Base-by-base conservation (phyloP, 2,113 vertebrate species). In the Halichoerus grypus region DNA sequence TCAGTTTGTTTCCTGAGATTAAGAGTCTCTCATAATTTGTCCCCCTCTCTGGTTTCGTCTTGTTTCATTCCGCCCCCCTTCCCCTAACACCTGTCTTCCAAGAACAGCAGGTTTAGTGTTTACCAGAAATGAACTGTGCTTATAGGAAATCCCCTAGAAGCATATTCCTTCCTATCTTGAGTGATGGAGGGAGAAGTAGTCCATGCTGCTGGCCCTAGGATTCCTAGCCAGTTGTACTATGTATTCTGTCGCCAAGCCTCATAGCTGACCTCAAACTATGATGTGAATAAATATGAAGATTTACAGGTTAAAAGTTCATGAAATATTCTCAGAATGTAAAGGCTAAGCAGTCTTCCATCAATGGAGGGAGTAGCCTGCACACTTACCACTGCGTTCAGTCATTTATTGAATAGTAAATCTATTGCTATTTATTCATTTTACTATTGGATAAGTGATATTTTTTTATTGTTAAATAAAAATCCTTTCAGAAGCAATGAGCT, bases 171-270 rank as follows among this genome's bases (percentile, higher is more conserved):
- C 31, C 71, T 69, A 4, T 57, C 49, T 79, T 69, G 13, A 57
- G 4, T 69, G 49, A 67, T 5, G n/a, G 19, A 12, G 5, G 18
- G 36, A 21, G 26, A 57, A 24, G 1, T 69, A 46, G 11, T 46
- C 14, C 21, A 28, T 69, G 14, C 7, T 21, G 3, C n/a, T 86
- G 26, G 8, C 28, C 31, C 33, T n/a, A 3, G 42, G 39, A 22
- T 4, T 55, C 7, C 36, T 28, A 31, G 4, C 7, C 5, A 15
- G 1, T 53, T 7, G 6, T 31, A 22, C 7, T 42, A 4, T 18
- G 2, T 15, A 7, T 53, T 2, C 42, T 51, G 11, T 46, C 39
- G 10, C 59, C 4, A 14, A 59, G 18, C 7, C 33, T 31, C 51
- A 53, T 12, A n/a, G 18, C 49, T 21, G 49, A 57, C 4, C 24